These are phyloP conservation scores for Drosophila niveifrons DNA, from an alignment of 2,888 invertebrate genomes.

Conservation along the genomic window DNA sequence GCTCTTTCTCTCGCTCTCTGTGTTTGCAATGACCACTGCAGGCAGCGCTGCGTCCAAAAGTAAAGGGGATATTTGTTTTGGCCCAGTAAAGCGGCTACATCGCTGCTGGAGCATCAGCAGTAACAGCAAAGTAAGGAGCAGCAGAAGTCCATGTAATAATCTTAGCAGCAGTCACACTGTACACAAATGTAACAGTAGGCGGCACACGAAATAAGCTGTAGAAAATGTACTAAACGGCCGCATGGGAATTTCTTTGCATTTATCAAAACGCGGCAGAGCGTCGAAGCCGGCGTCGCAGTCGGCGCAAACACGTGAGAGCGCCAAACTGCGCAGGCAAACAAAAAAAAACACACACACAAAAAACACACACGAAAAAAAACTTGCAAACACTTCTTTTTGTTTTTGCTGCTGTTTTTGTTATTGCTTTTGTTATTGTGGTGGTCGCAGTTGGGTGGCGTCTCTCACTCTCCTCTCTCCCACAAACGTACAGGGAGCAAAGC, in stretches of 20 bases:
- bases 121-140: constrained; percentile 8
- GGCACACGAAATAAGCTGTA: constrained; percentile 57
- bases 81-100: constrained; percentile 49
- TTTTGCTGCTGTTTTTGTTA: constrained; percentile 33
- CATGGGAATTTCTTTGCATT: constrained; percentile 76
- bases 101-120: constrained; percentile 25
- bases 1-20: not conserved
- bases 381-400: constrained; percentile 48
- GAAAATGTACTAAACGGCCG: constrained; percentile 72
- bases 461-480: constrained; percentile 14
- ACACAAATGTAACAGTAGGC: constrained; percentile 53
- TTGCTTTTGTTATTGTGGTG: constrained; percentile 47
- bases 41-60: constrained; percentile 37
- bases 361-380: constrained; percentile 38
- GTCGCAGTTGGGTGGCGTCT: constrained; percentile 35
- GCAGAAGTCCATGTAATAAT: constrained; percentile 10
- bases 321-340: constrained; percentile 64
- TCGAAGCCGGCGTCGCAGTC: constrained; percentile 55
- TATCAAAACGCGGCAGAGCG: constrained; percentile 58
- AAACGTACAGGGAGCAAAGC: constrained; percentile 1
- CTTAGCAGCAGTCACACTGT: constrained; percentile 20
- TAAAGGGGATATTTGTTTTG: constrained; percentile 27
- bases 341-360: constrained; percentile 31
- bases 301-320: constrained; percentile 68
- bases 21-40: constrained; percentile 20